These are phyloP conservation scores for Felis catus DNA, from an alignment of 2,113 vertebrate genomes.

Conservation along the genomic window F.catus_Fca126_mat1.0 CM031414.1:4121501-4122000, in stretches of 20 bases:
- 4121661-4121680: rapidly evolving
- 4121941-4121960: background rate
- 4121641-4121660: background rate
- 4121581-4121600: background rate
- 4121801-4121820: rapidly evolving
- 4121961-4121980: background rate
- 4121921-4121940: rapidly evolving
- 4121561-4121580: background rate
- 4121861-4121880: rapidly evolving
- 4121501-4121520: too few species aligned
- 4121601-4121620: background rate
- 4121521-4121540: background rate
- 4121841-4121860: background rate
- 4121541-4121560: background rate
- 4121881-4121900: background rate
- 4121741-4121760: background rate
- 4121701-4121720: rapidly evolving
- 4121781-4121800: background rate
- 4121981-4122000: background rate
- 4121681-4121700: rapidly evolving
- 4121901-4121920: background rate
- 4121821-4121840: rapidly evolving
- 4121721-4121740: background rate
- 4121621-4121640: background rate
- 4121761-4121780: background rate